Conservation (phyloP, 2,797 vertebrate species). For the Micropoecilia bifurca region DNA sequence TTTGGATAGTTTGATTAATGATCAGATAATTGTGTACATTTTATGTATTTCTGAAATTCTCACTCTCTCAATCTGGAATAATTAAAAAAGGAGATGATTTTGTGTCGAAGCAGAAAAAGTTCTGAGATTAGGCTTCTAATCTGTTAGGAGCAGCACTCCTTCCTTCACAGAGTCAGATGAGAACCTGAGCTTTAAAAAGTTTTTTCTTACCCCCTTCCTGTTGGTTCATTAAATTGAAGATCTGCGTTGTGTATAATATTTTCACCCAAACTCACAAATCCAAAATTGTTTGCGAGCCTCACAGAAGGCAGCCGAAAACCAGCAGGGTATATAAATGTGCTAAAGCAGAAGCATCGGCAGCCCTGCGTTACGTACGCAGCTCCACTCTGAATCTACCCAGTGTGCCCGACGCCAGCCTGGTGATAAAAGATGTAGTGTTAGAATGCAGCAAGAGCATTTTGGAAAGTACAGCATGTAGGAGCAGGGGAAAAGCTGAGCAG, state of each 20-base stretch:
- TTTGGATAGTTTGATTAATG: conserved; percentile 41
- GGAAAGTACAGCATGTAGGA: conserved; percentile 69
- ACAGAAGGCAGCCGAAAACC: conserved; percentile 40
- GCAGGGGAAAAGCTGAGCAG: conserved; percentile 70
- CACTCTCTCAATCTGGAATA: conserved; percentile 30
- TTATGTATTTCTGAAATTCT: conserved; percentile 27
- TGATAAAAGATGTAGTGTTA: conserved; percentile 70
- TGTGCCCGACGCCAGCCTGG: conserved; percentile 48
- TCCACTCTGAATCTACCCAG: conserved; percentile 43
- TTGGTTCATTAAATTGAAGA: conserved; percentile 54
- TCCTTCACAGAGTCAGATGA: conserved; percentile 52
- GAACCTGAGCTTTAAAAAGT: conserved; percentile 48
- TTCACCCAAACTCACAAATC: conserved; percentile 40
- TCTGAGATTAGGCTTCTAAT: conserved; percentile 71
- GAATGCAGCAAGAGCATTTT: conserved; percentile 74
- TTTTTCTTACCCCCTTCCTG: conserved; percentile 12
- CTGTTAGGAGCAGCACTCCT: conserved; percentile 56
- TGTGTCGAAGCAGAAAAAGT: conserved; percentile 61
- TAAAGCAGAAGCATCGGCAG: conserved; percentile 42
- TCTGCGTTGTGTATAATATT: conserved; percentile 41
- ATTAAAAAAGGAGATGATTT: conserved; percentile 63
- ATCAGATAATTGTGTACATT: conserved; percentile 41
- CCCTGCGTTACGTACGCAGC: conserved; percentile 12
- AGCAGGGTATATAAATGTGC: conserved; percentile 42
- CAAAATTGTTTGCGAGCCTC: conserved; percentile 45